Evolutionary conservation across 2,888 invertebrate species (phyloP).

Genomic region (Acleris sparsana): DNA sequence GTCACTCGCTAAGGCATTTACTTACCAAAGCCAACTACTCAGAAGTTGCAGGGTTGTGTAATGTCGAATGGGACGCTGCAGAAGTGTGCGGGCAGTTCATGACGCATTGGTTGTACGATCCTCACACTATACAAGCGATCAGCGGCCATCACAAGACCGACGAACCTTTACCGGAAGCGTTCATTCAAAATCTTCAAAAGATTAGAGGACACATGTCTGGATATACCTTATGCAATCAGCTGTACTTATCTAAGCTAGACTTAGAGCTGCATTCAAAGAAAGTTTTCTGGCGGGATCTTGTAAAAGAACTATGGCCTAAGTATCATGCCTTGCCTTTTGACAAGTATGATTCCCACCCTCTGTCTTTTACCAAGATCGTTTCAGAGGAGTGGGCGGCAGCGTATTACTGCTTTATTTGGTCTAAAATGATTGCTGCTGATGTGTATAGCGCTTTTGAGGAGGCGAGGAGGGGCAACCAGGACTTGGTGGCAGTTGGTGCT

Average conservation of each 20-base stretch:
- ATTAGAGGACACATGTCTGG: slow-evolving; percentile 90
- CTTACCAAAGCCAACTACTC: slow-evolving; percentile 91
- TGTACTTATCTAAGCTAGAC: slow-evolving; percentile 93
- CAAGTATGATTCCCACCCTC: slow-evolving; percentile 92
- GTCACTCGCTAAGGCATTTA: slow-evolving; percentile 93
- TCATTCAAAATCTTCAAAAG: slow-evolving; percentile 85
- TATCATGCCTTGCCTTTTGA: slow-evolving; percentile 90
- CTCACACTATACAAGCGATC: slow-evolving; percentile 83
- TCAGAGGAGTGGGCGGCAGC: slow-evolving; percentile 93
- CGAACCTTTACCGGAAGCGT: slow-evolving; percentile 86
- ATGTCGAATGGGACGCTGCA: slow-evolving; percentile 97
- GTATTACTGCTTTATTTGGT: slow-evolving; percentile 94
- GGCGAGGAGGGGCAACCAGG: slow-evolving; percentile 78
- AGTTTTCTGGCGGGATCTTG: slow-evolving; percentile 92
- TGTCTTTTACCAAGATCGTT: slow-evolving; percentile 93
- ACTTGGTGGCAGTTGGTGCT: slow-evolving; percentile 84
- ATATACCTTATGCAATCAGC: slow-evolving; percentile 89
- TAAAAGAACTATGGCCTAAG: slow-evolving; percentile 90
- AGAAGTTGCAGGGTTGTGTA: slow-evolving; percentile 92
- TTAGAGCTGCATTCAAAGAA: slow-evolving; percentile 90
- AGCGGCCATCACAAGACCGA: slow-evolving; percentile 90
- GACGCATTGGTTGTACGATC: slow-evolving; percentile 90
- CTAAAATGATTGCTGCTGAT: slow-evolving; percentile 95
- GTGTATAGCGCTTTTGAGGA: slow-evolving; percentile 93
- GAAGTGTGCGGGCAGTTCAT: slow-evolving; percentile 93